Percentiles rank a stretch among this genome's conserved stretches.
phyloP scores from a whole-genome alignment of 2,888 invertebrate genomes.

The Chymomyza amoena region DNA sequence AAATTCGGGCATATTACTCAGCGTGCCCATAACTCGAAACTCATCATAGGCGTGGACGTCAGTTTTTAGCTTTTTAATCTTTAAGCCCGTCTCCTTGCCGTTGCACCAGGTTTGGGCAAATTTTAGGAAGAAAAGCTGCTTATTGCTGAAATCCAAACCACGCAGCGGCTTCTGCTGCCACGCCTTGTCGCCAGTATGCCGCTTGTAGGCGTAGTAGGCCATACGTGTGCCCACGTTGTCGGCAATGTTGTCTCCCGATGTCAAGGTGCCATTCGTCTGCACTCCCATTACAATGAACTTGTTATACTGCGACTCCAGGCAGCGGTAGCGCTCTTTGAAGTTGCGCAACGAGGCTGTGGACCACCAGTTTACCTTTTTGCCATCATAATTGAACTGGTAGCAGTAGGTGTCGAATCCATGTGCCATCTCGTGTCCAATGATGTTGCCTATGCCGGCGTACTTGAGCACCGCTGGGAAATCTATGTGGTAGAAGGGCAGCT shows the following conservation, averaged over 20 bases:
- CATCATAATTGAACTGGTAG: constrained; percentile 73
- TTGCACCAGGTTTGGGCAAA: constrained; percentile 87
- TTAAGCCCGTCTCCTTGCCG: constrained; percentile 61
- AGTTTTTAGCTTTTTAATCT: constrained; percentile 85
- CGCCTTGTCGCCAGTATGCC: constrained; percentile 76
- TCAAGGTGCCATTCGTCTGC: constrained; percentile 70
- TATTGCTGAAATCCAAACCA: constrained; percentile 90
- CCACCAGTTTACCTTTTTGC: constrained; percentile 73
- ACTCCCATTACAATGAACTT: constrained; percentile 68
- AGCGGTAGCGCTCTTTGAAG: constrained; percentile 73
- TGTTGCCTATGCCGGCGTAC: constrained; percentile 71
- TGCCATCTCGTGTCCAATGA: constrained; percentile 75
- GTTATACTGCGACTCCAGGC: constrained; percentile 74
- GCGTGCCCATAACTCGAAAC: constrained; percentile 90
- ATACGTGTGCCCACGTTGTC: constrained; percentile 95
- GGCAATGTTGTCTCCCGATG: constrained; percentile 90
- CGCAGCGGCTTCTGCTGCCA: constrained; percentile 84
- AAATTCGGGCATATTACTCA: constrained; percentile 91
- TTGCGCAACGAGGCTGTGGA: constrained; percentile 64
- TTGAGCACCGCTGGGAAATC: constrained; percentile 68
- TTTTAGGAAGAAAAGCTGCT: constrained; percentile 95
- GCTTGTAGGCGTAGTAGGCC: constrained; percentile 90
- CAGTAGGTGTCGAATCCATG: constrained; percentile 74
- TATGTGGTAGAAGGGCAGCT: constrained; percentile 71
- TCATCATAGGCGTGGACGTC: constrained; percentile 95